These are phyloP conservation scores for Trimorus sp. DNA, from an alignment of 2,888 invertebrate genomes.

Conservation along the genomic window DNA sequence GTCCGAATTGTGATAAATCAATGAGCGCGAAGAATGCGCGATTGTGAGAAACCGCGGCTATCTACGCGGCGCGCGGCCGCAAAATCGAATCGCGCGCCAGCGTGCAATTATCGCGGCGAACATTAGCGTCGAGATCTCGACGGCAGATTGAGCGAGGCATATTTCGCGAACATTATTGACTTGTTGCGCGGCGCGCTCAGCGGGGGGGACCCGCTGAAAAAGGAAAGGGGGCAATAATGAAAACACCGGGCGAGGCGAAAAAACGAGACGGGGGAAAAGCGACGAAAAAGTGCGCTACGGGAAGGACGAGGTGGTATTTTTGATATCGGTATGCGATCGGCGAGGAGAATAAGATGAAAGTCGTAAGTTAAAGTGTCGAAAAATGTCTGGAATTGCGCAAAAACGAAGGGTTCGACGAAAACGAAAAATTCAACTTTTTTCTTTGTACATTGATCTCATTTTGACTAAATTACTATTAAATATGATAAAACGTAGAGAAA, in stretches of 20 bases:
- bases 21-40: slow-evolving; percentile 53
- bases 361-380: no score
- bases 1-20: slow-evolving; percentile 56
- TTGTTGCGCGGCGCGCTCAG: slow-evolving; percentile 67
- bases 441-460: no score
- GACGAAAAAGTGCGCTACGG: neutral
- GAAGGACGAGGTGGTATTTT: no score
- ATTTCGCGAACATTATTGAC: slow-evolving; percentile 73
- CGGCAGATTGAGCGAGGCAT: slow-evolving; percentile 66
- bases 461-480: no score
- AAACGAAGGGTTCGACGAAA: no score
- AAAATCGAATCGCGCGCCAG: slow-evolving; percentile 70
- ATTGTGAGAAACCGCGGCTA: slow-evolving; percentile 57
- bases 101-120: slow-evolving; percentile 73
- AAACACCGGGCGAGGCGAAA: slow-evolving; percentile 23
- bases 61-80: slow-evolving; percentile 54
- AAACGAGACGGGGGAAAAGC: neutral
- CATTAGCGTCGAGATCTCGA: slow-evolving; percentile 70
- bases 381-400: no score
- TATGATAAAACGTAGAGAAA: no score
- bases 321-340: no score
- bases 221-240: slow-evolving; percentile 35
- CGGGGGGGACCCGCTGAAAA: slow-evolving; percentile 34
- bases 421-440: no score
- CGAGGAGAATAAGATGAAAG: no score